Base-by-base conservation (phyloP, 2,113 vertebrate genomes). In the Trogon melanurus region DNA sequence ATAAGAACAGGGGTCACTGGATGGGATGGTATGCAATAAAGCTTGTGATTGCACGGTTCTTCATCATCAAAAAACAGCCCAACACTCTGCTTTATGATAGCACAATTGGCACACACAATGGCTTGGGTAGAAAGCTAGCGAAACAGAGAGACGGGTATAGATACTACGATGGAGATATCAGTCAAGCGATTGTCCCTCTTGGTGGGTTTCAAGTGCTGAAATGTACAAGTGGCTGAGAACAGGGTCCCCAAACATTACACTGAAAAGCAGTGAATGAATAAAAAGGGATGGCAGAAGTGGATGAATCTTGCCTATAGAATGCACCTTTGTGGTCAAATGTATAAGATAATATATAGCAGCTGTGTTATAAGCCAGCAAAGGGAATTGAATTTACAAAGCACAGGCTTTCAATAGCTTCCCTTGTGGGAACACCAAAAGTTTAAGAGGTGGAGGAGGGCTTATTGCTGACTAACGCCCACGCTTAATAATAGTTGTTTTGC, bases 321-420 rank as follows among this genome's bases (percentile, higher is more conserved):
- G 95, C 95, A 97, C 96, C 96, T 97, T 97, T 98, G 97, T 97
- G 97, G 95, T 94, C 97, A 96, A 95, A 97, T 97, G 96, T 97
- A 97, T 97, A 97, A 98, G 97, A 96, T 97, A 97, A 97, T 97
- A 96, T 97, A 97, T 97, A 97, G 97, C 97, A 98, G 97, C 97
- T 98, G 97, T 97, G 93, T 97, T 97, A 97, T 93, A 97, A 97
- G 95, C 96, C 90, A 95, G 92, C 92, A 97, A 96, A 97, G 95
- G 92, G 96, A 97, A 95, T 90, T 96, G 93, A 95, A 95, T 84
- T 94, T 96, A 96, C 96, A 97, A 97, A 98, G 95, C 95, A 45
- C 76, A 41, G 57, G 85, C 79, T 96, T 95, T 97, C 95, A 97
- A 96, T 97, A 96, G 92, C 96, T 96, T 95, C 95, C 95, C 95